These are phyloP conservation scores for Chrysomela aeneicollis DNA, from an alignment of 2,888 invertebrate genomes.

Conservation along the genomic window DNA sequence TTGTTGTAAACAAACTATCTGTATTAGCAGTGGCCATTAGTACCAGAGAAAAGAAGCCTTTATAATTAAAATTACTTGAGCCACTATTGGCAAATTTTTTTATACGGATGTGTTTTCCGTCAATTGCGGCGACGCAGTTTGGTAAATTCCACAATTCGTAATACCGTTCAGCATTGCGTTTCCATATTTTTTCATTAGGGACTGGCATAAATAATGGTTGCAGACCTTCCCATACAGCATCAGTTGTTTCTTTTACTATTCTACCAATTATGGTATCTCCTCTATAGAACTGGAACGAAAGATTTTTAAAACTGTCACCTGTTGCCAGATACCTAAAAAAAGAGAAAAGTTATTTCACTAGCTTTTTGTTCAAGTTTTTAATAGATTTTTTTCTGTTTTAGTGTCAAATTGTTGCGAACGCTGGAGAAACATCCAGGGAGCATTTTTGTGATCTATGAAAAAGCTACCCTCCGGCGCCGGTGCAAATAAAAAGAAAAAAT, in stretches of 20 bases:
- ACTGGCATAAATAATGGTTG: conserved; percentile 21
- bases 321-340: conserved; percentile 16
- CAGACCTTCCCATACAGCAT: conserved; percentile 13
- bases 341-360: too few relatives aligned
- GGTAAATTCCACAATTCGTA: conserved; percentile 17
- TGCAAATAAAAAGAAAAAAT: conserved; percentile 26
- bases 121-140: conserved; percentile 16
- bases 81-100: conserved; percentile 20
- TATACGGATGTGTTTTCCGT: conserved; percentile 11
- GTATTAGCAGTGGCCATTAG: conserved; percentile 16
- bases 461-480: conserved; percentile 16
- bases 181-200: conserved; percentile 15
- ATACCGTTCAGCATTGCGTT: conserved; percentile 22
- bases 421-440: conserved; percentile 29
- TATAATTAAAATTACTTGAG: conserved; percentile 21
- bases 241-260: conserved; percentile 17
- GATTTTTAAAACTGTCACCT: conserved; percentile 18
- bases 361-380: conserved; percentile 4
- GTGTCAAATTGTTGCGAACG: conserved; percentile 29
- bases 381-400: conserved; percentile 20
- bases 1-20: conserved; percentile 19
- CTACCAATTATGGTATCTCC: conserved; percentile 10
- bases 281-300: conserved; percentile 18
- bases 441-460: conserved; percentile 26
- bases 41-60: conserved; percentile 22